Conservation (phyloP, 1,140 invertebrate species). For the Brachystomella parvula region DNA sequence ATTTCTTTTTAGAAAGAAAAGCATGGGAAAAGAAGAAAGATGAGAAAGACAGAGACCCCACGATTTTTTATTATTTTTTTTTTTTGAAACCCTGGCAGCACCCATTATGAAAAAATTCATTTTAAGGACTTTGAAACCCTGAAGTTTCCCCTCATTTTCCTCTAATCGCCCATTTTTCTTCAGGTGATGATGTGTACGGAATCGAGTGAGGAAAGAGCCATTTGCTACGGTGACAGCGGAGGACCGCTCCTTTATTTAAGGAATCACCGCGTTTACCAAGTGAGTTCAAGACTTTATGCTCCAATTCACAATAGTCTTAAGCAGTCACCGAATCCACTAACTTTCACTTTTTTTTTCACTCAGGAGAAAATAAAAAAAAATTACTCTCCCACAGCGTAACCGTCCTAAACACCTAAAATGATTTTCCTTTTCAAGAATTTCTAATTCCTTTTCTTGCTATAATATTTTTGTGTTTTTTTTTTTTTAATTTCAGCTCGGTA, state of each 20-base stretch:
- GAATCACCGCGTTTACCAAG: conserved; percentile 33
- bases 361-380: not conserved
- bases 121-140: too few relatives aligned
- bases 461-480: not conserved
- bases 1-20: too few relatives aligned
- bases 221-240: conserved; percentile 32
- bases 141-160: not conserved
- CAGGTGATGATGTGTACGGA: conserved; percentile 34
- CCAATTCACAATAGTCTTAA: not conserved
- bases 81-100: not conserved
- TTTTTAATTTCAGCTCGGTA: conserved; percentile 23
- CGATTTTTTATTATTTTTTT: not conserved
- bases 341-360: not conserved
- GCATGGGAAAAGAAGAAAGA: too few relatives aligned
- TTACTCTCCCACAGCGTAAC: not conserved
- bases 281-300: not conserved
- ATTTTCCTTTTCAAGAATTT: not conserved
- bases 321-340: not conserved
- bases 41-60: too few relatives aligned
- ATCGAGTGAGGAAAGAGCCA: conserved; percentile 23
- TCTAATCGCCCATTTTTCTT: conserved; percentile 27
- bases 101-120: too few relatives aligned
- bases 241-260: conserved; percentile 32
- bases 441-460: not conserved
- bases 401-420: not conserved